phyloP scores from a whole-genome alignment of 2,113 vertebrate species.

The Cathartes aura region DNA sequence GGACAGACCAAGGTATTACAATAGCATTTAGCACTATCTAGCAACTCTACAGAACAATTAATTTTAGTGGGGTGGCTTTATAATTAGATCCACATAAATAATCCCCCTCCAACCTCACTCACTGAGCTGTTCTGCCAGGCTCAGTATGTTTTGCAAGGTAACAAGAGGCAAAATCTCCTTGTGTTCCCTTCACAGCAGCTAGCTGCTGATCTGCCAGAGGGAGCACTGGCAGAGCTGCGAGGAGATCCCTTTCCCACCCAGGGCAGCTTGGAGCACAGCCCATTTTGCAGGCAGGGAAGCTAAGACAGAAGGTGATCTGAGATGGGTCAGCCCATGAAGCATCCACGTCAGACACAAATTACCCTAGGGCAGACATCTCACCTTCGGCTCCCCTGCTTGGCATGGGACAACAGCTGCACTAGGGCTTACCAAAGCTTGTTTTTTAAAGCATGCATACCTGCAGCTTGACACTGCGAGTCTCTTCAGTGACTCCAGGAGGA shows the following conservation, averaged over 20 bases:
- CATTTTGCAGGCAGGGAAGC: neutral
- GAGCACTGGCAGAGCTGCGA: neutral
- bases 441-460: conserved; percentile 63
- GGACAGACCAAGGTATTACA: neutral
- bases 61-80: neutral
- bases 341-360: rapidly evolving
- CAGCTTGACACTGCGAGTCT: conserved; percentile 71
- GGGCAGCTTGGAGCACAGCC: neutral
- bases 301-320: neutral
- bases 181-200: neutral
- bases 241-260: neutral
- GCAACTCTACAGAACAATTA: neutral
- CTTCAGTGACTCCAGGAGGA: conserved; percentile 83
- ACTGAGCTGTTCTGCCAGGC: neutral
- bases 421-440: neutral
- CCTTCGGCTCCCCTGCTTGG: neutral
- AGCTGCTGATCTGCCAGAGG: neutral
- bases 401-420: neutral
- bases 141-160: neutral
- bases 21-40: neutral
- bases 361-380: neutral
- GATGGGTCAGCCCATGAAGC: neutral
- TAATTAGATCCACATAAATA: neutral
- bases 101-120: neutral
- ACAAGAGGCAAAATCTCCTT: neutral